phyloP scores from a whole-genome alignment of 2,888 invertebrate species.

The Brenthis hecate region DNA sequence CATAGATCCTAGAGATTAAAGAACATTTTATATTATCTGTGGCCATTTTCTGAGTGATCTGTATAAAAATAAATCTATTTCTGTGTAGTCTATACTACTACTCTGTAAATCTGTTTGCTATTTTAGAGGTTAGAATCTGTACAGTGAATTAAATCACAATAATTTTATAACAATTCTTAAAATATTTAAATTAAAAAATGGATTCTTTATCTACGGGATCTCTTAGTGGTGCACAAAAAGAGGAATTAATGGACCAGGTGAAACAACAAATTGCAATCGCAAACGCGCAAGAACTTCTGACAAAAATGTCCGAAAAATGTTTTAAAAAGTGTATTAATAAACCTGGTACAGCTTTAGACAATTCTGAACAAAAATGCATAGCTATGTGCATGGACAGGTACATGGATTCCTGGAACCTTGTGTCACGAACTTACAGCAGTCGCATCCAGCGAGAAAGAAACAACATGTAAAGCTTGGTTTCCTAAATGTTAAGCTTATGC shows the following conservation, averaged over 20 bases:
- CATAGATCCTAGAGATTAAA: no score
- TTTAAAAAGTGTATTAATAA: slow-evolving; percentile 96
- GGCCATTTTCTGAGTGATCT: no score
- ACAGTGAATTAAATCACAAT: slow-evolving; percentile 29
- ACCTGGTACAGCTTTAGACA: slow-evolving; percentile 94
- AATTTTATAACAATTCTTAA: slow-evolving; percentile 23
- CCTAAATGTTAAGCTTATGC: slow-evolving; percentile 49
- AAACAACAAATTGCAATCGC: slow-evolving; percentile 97
- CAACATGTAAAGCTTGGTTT: slow-evolving; percentile 73
- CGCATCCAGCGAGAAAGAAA: slow-evolving; percentile 91
- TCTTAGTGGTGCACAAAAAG: slow-evolving; percentile 87
- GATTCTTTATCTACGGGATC: slow-evolving; percentile 81
- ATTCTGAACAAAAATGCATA: slow-evolving; percentile 97
- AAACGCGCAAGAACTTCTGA: slow-evolving; percentile 95
- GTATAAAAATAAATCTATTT: no score
- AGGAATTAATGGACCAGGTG: slow-evolving; percentile 95
- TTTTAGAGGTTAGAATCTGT: slow-evolving; percentile 54
- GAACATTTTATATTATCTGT: no score
- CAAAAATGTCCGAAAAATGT: slow-evolving; percentile 99
- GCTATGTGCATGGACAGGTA: slow-evolving; percentile 99
- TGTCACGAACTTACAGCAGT: slow-evolving; percentile 93
- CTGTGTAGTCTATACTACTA: no score
- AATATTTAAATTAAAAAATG: slow-evolving; percentile 64
- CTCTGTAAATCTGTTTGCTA: no score
- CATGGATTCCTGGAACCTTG: slow-evolving; percentile 97